Evolutionary conservation across 2,888 invertebrate species (phyloP), one percentile per base, ranked within the genome.

Genomic region (Gortyna flavago): DNA sequence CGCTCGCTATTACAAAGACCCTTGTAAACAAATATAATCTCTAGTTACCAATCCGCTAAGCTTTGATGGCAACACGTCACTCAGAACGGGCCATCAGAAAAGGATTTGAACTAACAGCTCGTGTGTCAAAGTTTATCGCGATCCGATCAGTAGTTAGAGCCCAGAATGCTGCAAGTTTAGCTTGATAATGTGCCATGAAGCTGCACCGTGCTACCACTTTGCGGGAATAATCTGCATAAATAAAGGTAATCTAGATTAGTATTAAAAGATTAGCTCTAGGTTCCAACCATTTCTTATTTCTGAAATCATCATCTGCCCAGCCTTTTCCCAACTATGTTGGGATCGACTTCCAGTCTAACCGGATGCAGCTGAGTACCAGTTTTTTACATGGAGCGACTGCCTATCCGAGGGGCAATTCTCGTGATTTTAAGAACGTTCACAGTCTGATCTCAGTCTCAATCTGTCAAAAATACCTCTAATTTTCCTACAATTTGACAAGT

Each of bases 91-190:
- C 65, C 68, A 79, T 83, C 77, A 83, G 85, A 87, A 86, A 87
- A 80, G 83, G 80, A 86, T 85, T 87, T 80, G 71, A 83, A 78
- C 71, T 77, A 75, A 79, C 70, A 74, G 67, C 68, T 79, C 72
- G 64, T 67, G 62, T 81, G 72, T 86, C 85, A 87, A 86, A 83
- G 81, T 78, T 83, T 81, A 79, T 81, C 77, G 74, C 57, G 59
- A 85, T 81, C 66, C 62, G 74, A 87, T 79, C 81, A 66, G 81
- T 69, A 74, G 75, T 77, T 83, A 51, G 75, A n/a, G 66, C 38
- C 1, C 25, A 72, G 69, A 79, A 72, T 77, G 61, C 68, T 66
- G 64, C 70, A 78, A 79, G 72, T 77, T 75, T 0, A 13, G 41
- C 64, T 44, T 76, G 72, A 74, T 73, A 72, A 68, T 74, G 29